Percentiles rank a stretch among this genome's conserved stretches.
Conservation (phyloP, 2,797 vertebrate species). For the Onychomys leucogaster region DNA sequence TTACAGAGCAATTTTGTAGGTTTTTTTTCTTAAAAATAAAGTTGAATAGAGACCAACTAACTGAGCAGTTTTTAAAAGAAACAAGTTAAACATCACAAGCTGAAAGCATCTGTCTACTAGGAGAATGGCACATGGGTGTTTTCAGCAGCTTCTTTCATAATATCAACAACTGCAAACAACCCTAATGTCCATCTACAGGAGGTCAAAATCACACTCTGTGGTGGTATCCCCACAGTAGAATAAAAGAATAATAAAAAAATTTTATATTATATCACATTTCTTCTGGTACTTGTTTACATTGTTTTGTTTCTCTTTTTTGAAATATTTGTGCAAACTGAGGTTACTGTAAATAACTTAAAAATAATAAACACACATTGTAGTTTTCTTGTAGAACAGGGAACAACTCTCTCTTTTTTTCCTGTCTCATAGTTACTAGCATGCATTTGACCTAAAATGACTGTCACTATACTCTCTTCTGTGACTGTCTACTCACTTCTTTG, state of each 20-base stretch:
- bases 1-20: not conserved
- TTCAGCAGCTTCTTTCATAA: conserved; percentile 19
- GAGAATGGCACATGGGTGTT: not conserved
- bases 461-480: not conserved
- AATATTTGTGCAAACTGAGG: not conserved
- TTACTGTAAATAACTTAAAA: not conserved
- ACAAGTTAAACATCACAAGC: not conserved
- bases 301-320: not conserved
- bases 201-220: not conserved
- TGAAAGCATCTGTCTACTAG: not conserved
- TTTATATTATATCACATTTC: not conserved
- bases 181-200: not conserved
- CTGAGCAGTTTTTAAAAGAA: not conserved
- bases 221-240: not conserved
- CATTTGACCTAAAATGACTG: not conserved
- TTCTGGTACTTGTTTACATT: not conserved
- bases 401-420: not conserved
- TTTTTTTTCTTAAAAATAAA: not conserved
- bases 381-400: not conserved
- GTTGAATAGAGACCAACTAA: not conserved
- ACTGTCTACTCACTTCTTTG: not conserved
- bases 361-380: not conserved
- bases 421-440: not conserved
- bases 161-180: not conserved
- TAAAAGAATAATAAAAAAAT: not conserved